Percentiles rank a stretch among this genome's conserved stretches.
These are phyloP conservation scores for Urocitellus parryii DNA, from an alignment of 2,113 vertebrate species.

Conservation along the genomic window DNA sequence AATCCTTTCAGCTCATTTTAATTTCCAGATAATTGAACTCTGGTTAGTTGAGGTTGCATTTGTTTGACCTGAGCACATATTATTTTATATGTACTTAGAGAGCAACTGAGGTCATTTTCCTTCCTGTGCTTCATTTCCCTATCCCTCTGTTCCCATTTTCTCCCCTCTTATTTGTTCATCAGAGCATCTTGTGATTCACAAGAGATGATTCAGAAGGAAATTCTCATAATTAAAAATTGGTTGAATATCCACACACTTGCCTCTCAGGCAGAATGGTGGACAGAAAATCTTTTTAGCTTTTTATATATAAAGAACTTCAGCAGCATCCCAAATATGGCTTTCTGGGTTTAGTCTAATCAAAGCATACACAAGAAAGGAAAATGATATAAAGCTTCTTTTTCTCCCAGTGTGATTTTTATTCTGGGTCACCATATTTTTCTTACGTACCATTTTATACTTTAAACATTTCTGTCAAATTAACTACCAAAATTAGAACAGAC, in stretches of 20 bases:
- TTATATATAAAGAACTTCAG: conserved; percentile 35
- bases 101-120: background rate
- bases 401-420: conserved; percentile 72
- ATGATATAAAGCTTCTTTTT: conserved; percentile 51
- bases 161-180: conserved; percentile 42
- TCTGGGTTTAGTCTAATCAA: conserved; percentile 67
- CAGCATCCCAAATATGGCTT: conserved; percentile 52
- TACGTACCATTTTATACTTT: conserved; percentile 57
- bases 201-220: conserved; percentile 59
- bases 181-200: conserved; percentile 60
- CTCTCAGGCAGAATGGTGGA: conserved; percentile 51
- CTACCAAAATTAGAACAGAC: conserved; percentile 76
- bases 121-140: background rate
- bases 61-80: background rate
- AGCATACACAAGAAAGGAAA: conserved; percentile 52
- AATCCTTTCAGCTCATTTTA: background rate
- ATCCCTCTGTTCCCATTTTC: background rate
- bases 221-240: conserved; percentile 51
- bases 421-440: conserved; percentile 74
- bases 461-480: conserved; percentile 72
- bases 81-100: background rate
- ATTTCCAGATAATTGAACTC: background rate
- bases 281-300: conserved; percentile 59
- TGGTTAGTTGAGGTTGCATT: background rate
- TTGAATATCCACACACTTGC: conserved; percentile 57